These are phyloP conservation scores for Erebia epiphron DNA, from an alignment of 2,888 invertebrate genomes.

Conservation along the genomic window DNA sequence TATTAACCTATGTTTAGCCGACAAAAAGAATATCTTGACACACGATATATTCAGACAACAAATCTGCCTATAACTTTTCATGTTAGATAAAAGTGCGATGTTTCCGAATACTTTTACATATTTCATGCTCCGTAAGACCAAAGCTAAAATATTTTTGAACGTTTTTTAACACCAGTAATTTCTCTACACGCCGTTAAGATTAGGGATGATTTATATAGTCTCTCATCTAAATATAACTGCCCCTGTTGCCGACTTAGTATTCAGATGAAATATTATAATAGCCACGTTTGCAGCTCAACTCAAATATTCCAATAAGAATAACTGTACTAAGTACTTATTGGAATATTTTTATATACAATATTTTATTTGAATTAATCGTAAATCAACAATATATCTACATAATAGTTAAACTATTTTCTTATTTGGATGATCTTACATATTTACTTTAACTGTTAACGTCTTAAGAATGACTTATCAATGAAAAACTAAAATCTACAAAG, in stretches of 20 bases:
- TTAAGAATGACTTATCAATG: too few species aligned
- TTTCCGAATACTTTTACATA: conserved; percentile 9
- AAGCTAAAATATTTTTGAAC: conserved; percentile 10
- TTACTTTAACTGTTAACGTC: too few species aligned
- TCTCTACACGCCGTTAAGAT: conserved; percentile 13
- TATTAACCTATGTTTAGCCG: conserved; percentile 46
- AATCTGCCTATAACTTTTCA: conserved; percentile 14
- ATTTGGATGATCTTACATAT: neutral
- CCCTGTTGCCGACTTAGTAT: conserved; percentile 17
- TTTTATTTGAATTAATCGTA: too few species aligned
- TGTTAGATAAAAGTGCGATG: neutral
- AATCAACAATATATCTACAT: too few species aligned
- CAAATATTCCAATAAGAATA: conserved; percentile 1
- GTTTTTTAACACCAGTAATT: conserved; percentile 14
- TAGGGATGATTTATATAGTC: conserved; percentile 16
- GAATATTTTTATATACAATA: neutral
- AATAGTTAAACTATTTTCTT: neutral
- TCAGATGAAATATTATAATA: conserved; percentile 7
- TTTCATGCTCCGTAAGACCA: neutral
- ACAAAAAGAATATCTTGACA: neutral
- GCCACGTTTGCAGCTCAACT: conserved; percentile 6
- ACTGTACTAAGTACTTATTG: neutral
- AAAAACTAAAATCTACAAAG: too few species aligned
- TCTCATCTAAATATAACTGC: conserved; percentile 16
- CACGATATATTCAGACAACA: conserved; percentile 42